Evolutionary conservation across 2,113 vertebrate species (phyloP).

Genomic region (Thamnophis sirtalis): DNA sequence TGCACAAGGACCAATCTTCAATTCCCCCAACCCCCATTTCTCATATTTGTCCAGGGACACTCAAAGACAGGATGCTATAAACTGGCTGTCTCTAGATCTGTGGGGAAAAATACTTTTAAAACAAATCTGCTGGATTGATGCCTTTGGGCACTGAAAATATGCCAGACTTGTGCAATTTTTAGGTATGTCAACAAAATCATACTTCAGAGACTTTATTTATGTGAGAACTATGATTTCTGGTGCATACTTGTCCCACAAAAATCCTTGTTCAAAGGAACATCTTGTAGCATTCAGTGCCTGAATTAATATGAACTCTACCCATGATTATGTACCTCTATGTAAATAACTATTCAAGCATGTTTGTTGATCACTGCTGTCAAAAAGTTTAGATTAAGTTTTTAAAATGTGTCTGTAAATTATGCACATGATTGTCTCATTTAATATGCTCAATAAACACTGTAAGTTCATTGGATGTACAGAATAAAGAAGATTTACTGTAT

Average conservation of each 20-base stretch:
- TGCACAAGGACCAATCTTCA: background rate
- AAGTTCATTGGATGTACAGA: background rate
- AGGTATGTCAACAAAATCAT: background rate
- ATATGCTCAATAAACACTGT: background rate
- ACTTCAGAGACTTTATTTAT: background rate
- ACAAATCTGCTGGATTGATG: background rate
- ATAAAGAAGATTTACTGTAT: background rate
- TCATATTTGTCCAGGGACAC: background rate
- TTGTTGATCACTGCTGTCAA: background rate
- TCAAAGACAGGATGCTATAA: background rate
- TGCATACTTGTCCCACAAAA: background rate
- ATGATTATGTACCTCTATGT: background rate
- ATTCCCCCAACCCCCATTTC: background rate
- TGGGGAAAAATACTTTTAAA: background rate
- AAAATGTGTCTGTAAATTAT: background rate
- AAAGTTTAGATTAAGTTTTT: background rate
- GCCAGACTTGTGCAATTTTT: background rate
- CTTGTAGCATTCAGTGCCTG: background rate
- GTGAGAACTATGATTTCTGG: background rate
- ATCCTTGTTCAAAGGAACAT: background rate
- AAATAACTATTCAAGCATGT: background rate
- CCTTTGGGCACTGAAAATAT: background rate
- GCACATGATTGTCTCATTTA: background rate
- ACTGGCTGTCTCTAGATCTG: background rate
- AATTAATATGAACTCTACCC: background rate